Conservation (phyloP, 2,113 vertebrate species). For the Erythrocercus mccallii region DNA sequence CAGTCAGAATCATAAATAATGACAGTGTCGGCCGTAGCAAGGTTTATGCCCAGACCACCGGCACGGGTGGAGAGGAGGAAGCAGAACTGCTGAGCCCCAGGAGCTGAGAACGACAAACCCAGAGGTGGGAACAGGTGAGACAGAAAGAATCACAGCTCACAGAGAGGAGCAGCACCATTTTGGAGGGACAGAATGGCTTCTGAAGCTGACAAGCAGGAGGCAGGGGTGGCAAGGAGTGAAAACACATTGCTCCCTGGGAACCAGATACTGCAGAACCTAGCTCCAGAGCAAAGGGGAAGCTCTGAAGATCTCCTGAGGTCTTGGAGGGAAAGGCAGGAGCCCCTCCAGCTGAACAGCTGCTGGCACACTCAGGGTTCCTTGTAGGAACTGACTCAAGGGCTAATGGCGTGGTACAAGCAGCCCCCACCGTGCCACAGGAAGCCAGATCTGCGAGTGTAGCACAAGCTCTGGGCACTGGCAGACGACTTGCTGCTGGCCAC, state of each 20-base stretch:
- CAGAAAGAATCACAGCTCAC: background rate
- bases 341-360: background rate
- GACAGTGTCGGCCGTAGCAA: slow-evolving; percentile 95
- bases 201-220: background rate
- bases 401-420: rapidly evolving
- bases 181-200: rapidly evolving
- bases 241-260: background rate
- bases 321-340: background rate
- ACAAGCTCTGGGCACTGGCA: background rate
- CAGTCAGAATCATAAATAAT: slow-evolving; percentile 99
- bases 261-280: background rate
- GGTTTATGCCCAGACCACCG: slow-evolving; percentile 95
- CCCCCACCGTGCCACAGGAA: rapidly evolving
- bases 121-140: background rate
- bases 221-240: background rate
- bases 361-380: background rate
- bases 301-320: background rate
- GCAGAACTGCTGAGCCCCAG: slow-evolving; percentile 98
- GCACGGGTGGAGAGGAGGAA: slow-evolving; percentile 96
- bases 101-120: slow-evolving; percentile 79
- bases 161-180: background rate
- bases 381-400: background rate
- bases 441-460: rapidly evolving
- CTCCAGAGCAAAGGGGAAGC: background rate
- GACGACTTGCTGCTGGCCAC: background rate